These are phyloP conservation scores for Parauchenoglanis ngamensis DNA, from an alignment of 2,797 vertebrate species.

Conservation along the genomic window DNA sequence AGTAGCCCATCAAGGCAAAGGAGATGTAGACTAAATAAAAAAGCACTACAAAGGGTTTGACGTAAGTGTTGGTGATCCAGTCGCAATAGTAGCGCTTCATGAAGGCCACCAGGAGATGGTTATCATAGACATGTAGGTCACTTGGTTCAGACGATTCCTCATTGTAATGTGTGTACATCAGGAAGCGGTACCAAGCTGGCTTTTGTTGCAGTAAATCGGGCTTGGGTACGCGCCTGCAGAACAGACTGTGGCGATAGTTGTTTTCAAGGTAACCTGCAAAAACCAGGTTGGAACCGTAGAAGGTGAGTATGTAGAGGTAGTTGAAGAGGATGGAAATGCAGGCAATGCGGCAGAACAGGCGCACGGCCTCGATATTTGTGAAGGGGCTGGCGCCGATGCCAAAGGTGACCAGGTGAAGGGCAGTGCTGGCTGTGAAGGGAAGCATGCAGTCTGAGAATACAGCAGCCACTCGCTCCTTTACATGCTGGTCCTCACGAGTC, in stretches of 20 bases:
- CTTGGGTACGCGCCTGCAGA: constrained; percentile 92
- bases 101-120: constrained; percentile 93
- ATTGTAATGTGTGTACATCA: constrained; percentile 95
- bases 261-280: constrained; percentile 98
- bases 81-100: constrained; percentile 96
- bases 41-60: constrained; percentile 98
- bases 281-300: constrained; percentile 97
- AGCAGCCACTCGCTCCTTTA: constrained; percentile 94
- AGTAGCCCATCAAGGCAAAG: constrained; percentile 98
- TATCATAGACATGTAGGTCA: constrained; percentile 89
- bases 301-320: constrained; percentile 97
- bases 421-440: constrained; percentile 94
- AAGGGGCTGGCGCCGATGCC: constrained; percentile 98
- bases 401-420: constrained; percentile 95
- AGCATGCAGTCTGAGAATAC: constrained; percentile 98
- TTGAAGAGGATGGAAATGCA: constrained; percentile 92
- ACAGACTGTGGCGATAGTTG: constrained; percentile 96
- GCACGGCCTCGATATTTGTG: constrained; percentile 98
- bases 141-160: constrained; percentile 80
- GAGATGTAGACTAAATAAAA: constrained; percentile 99
- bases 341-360: constrained; percentile 95
- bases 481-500: constrained; percentile 95
- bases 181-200: constrained; percentile 94
- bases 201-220: constrained; percentile 90
- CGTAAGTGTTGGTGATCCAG: constrained; percentile 99